phyloP scores from a whole-genome alignment of 1,140 invertebrate species.

The Brachionus rotundiformis region DNA sequence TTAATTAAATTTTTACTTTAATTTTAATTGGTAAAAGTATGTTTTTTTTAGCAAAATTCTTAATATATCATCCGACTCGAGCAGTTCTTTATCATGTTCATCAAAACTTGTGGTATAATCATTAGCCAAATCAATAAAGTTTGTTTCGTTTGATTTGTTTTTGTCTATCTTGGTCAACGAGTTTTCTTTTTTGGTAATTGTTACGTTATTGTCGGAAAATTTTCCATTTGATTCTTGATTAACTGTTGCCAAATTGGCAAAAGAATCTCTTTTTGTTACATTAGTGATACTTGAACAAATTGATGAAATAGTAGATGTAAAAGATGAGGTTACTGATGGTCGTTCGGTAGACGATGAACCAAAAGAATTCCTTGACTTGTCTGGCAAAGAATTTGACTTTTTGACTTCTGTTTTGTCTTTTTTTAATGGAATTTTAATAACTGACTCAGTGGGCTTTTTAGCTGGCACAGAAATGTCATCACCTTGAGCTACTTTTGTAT shows the following conservation, averaged over 20 bases:
- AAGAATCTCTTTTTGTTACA: background rate
- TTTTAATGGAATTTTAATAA: background rate
- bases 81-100: background rate
- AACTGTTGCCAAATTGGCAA: background rate
- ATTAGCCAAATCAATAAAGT: background rate
- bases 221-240: background rate
- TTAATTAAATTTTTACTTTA: conserved; percentile 13
- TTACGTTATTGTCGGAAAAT: background rate
- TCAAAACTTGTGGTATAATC: conserved; percentile 10
- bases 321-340: background rate
- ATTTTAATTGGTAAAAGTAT: conserved; percentile 24
- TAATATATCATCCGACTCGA: conserved; percentile 20
- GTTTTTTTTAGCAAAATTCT: conserved; percentile 45
- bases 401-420: background rate
- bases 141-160: background rate
- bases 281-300: conserved; percentile 36
- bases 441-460: background rate
- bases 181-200: background rate
- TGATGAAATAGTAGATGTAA: conserved; percentile 2
- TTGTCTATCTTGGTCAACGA: background rate
- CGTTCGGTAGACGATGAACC: background rate
- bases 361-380: background rate
- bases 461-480: background rate
- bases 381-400: background rate
- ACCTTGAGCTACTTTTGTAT: background rate